Evolutionary conservation across 1,140 invertebrate genomes (phyloP).

Genomic region (Maconellicoccus hirsutus): DNA sequence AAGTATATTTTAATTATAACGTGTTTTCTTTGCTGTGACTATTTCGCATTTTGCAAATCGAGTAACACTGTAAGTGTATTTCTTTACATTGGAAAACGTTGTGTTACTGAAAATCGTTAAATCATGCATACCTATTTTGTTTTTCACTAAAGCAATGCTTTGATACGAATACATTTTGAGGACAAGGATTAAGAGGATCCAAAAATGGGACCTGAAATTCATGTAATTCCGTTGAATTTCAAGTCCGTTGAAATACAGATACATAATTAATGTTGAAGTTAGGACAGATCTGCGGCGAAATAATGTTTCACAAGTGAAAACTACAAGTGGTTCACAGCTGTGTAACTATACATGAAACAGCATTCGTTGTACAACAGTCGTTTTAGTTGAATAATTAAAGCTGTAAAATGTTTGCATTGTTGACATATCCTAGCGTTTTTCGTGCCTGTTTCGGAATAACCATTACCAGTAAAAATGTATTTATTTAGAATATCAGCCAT

Average conservation of each 20-base stretch:
- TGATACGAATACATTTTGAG: no score
- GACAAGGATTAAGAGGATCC: no score
- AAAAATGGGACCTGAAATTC: no score
- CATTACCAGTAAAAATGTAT: not conserved
- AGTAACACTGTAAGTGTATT: no score
- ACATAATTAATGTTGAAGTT: not conserved
- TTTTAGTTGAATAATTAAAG: not conserved
- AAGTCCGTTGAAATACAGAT: not conserved
- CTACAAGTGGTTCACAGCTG: not conserved
- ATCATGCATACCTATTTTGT: no score
- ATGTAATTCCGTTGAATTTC: not conserved
- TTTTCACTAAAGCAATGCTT: no score
- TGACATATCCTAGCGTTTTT: not conserved
- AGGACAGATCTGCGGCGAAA: not conserved
- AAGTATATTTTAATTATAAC: no score
- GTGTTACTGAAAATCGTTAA: no score
- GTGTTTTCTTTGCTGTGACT: no score
- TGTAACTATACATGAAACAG: slow-evolving; percentile 1
- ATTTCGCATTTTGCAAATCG: no score
- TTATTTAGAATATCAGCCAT: not conserved
- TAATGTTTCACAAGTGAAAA: not conserved
- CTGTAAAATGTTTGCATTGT: slow-evolving; percentile 9
- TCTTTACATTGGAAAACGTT: no score
- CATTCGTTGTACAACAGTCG: not conserved
- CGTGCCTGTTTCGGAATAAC: not conserved